Evolutionary conservation across 2,888 invertebrate genomes (phyloP).

Genomic region (Drosophila melanosoma): DNA sequence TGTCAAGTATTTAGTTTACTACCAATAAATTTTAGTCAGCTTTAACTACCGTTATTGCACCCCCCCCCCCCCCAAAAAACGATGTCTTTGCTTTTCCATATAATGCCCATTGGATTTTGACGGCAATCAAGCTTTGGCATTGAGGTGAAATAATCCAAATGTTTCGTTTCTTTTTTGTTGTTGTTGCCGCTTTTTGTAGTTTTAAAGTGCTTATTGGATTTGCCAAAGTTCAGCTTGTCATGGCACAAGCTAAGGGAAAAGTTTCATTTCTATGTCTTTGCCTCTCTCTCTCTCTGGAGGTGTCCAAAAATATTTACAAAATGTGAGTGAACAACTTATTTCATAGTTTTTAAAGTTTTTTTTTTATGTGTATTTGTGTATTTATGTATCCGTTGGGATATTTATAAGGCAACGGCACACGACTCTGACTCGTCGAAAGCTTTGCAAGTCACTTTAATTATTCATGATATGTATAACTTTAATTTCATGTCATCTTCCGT

Average conservation of each 20-base stretch:
- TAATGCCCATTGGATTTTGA: constrained; percentile 24
- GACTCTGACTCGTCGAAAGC: constrained; percentile 7
- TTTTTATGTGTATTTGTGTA: not conserved
- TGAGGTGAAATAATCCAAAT: constrained; percentile 56
- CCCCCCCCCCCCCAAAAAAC: not conserved
- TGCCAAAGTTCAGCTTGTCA: constrained; percentile 46
- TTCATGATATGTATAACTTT: not conserved
- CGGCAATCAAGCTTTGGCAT: constrained; percentile 26
- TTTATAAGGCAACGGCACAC: not conserved
- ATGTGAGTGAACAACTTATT: not conserved
- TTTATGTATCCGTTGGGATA: not conserved
- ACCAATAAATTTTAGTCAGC: constrained; percentile 21
- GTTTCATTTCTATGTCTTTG: constrained; percentile 14
- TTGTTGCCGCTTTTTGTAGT: constrained; percentile 22
- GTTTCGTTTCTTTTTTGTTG: constrained; percentile 23
- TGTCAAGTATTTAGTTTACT: not conserved
- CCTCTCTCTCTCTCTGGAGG: constrained; percentile 9
- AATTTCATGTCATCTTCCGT: not conserved
- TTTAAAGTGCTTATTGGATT: constrained; percentile 69
- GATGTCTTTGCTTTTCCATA: constrained; percentile 16
- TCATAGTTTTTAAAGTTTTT: too few species aligned
- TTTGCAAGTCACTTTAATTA: constrained; percentile 9
- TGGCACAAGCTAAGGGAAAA: constrained; percentile 13
- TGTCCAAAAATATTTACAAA: constrained; percentile 29
- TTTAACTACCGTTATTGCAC: constrained; percentile 31